Conservation (phyloP, 1,140 invertebrate genomes). For the Atta cephalotes region DNA sequence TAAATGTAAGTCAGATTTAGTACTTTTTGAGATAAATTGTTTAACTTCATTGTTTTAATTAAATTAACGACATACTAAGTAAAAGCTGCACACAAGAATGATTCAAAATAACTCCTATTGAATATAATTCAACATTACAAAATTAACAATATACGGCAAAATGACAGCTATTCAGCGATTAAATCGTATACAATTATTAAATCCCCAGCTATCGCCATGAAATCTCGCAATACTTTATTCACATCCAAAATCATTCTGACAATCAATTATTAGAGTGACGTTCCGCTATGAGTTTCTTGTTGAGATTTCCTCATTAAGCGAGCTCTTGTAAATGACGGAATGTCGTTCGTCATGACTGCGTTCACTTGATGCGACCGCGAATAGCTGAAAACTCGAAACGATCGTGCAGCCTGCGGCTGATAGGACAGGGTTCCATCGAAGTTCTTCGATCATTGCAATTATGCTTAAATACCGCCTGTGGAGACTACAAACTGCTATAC, state of each 20-base stretch:
- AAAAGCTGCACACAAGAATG: too few species aligned
- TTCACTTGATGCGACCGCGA: slow-evolving; percentile 50
- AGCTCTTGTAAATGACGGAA: slow-evolving; percentile 62
- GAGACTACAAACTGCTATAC: slow-evolving; percentile 46
- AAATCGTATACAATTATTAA: neutral
- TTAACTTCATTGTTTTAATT: too few species aligned
- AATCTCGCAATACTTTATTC: neutral
- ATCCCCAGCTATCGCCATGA: neutral
- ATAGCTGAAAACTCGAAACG: slow-evolving; percentile 71
- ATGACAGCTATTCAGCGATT: neutral
- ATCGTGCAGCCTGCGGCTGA: slow-evolving; percentile 56
- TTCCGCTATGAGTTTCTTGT: slow-evolving; percentile 45
- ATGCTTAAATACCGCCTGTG: slow-evolving; percentile 52
- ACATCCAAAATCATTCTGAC: slow-evolving; percentile 13
- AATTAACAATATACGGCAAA: neutral
- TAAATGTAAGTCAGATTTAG: too few species aligned
- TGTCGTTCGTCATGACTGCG: slow-evolving; percentile 44
- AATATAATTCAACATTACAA: neutral
- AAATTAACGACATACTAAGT: too few species aligned
- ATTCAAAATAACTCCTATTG: too few species aligned
- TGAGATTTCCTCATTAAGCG: slow-evolving; percentile 65
- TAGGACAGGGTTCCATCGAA: slow-evolving; percentile 63
- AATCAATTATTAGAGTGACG: slow-evolving; percentile 53
- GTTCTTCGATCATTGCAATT: slow-evolving; percentile 75
- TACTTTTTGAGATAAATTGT: too few species aligned